Percentiles rank a stretch among this genome's conserved stretches.
Evolutionary conservation across 2,113 vertebrate genomes (phyloP).

Genomic region (Anhinga anhinga): DNA sequence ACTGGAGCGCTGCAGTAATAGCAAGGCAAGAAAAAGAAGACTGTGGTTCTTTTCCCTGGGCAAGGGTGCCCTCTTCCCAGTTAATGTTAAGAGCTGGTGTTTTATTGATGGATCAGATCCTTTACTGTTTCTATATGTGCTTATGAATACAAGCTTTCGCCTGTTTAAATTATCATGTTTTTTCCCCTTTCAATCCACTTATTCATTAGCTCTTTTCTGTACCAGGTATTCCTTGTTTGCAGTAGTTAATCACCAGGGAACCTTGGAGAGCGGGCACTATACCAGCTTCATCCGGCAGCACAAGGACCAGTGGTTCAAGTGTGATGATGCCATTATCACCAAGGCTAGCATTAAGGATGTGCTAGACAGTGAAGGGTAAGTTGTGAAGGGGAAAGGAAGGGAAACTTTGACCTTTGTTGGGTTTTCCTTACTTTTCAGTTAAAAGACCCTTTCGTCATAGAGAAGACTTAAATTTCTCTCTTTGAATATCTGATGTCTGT

Average conservation of each 20-base stretch:
- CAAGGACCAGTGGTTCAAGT: conserved; percentile 99
- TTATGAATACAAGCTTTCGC: background rate
- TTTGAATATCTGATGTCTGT: background rate
- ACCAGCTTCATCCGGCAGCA: conserved; percentile 99
- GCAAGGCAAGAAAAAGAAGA: background rate
- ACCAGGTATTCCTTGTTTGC: conserved; percentile 97
- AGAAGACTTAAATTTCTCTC: background rate
- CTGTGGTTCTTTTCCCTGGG: background rate
- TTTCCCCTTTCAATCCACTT: background rate
- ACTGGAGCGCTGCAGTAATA: background rate
- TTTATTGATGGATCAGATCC: background rate
- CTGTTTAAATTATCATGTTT: background rate
- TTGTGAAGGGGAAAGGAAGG: background rate
- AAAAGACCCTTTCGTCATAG: background rate
- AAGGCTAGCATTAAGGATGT: conserved; percentile 99
- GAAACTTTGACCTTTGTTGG: background rate
- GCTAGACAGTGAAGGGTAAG: conserved; percentile 98
- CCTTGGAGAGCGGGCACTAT: conserved; percentile 98
- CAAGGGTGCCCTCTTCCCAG: background rate
- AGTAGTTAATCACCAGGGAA: conserved; percentile 99
- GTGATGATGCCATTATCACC: conserved; percentile 99
- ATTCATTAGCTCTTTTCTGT: background rate
- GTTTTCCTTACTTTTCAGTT: background rate
- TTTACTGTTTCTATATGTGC: accelerated
- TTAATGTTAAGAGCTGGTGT: background rate